phyloP scores from a whole-genome alignment of 1,140 invertebrate species.

The Drosophila jambulina region DNA sequence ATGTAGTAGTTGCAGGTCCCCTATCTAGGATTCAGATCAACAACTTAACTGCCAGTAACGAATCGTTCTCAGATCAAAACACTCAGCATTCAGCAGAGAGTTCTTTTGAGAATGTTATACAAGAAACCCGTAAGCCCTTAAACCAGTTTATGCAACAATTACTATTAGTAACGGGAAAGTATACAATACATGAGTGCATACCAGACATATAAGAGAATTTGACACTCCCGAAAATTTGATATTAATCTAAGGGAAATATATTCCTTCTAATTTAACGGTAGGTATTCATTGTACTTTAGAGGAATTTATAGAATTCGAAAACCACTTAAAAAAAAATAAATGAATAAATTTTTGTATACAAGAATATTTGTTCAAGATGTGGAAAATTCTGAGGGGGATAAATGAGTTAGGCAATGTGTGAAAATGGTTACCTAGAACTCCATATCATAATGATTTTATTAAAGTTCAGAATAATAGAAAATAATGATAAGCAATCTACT shows the following conservation, averaged over 20 bases:
- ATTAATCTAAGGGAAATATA: not conserved
- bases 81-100: no score
- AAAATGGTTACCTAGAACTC: no score
- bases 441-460: no score
- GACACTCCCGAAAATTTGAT: not conserved
- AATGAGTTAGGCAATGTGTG: no score
- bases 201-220: not conserved
- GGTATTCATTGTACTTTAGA: constrained; percentile 1
- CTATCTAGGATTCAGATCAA: no score
- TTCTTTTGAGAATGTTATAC: constrained; percentile 26
- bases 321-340: not conserved
- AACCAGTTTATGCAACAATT: constrained; percentile 6
- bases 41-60: no score
- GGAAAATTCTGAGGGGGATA: constrained; percentile 1
- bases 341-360: not conserved
- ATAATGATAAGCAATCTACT: no score
- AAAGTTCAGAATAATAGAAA: no score
- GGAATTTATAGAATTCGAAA: constrained; percentile 1
- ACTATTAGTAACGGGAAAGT: not conserved
- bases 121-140: constrained; percentile 4
- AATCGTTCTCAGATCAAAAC: no score
- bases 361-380: not conserved
- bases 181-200: not conserved
- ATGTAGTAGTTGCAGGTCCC: not conserved
- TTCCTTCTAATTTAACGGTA: constrained; percentile 1